Conservation (phyloP, 2,888 invertebrate species). For the Luperina testacea region DNA sequence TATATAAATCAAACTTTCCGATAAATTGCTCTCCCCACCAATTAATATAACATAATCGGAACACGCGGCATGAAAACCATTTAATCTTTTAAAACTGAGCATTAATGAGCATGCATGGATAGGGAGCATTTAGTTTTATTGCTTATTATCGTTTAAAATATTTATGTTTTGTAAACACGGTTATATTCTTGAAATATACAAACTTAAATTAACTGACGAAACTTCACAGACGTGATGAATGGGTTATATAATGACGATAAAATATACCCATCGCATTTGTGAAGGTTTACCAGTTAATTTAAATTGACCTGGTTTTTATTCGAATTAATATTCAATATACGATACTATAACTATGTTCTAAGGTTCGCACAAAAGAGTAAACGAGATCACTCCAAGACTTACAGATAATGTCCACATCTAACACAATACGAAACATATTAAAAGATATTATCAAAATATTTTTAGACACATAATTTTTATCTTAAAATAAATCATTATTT, state of each 20-base stretch:
- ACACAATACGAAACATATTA: conserved; percentile 46
- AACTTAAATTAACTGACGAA: neutral
- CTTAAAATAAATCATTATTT: conserved; percentile 61
- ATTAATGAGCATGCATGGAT: conserved; percentile 27
- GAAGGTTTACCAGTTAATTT: neutral
- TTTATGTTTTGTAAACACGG: neutral
- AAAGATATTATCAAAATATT: conserved; percentile 66
- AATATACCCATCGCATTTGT: neutral
- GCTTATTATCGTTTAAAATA: neutral
- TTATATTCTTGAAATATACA: neutral
- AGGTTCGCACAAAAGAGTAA: conserved; percentile 38
- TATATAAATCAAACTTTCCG: neutral
- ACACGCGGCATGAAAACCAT: conserved; percentile 24
- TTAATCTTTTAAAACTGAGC: conserved; percentile 29
- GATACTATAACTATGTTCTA: conserved; percentile 12
- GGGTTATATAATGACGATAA: neutral
- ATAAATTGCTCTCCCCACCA: neutral
- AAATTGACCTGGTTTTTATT: neutral
- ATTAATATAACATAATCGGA: conserved; percentile 7
- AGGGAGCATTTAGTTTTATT: conserved; percentile 16
- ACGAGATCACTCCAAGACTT: conserved; percentile 56
- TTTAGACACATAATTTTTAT: conserved; percentile 44
- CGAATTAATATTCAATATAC: conserved; percentile 13
- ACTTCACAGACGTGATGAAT: neutral
- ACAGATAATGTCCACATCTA: conserved; percentile 21